phyloP scores from a whole-genome alignment of 2,113 vertebrate genomes.

The Dascyllus trimaculatus region DNA sequence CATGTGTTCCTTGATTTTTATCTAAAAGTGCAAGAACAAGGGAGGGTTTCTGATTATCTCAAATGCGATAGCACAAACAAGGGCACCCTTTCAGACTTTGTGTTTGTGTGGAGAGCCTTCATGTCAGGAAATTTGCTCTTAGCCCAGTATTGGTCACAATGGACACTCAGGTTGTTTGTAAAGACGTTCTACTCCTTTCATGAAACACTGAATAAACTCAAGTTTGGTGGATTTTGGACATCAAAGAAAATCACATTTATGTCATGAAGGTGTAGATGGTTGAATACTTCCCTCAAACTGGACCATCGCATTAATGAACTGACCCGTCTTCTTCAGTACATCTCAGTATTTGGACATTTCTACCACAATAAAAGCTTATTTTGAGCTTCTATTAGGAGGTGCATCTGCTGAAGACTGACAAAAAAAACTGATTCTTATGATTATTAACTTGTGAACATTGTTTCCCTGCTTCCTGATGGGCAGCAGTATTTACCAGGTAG shows the following conservation, averaged over 20 bases:
- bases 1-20: slow-evolving; percentile 76
- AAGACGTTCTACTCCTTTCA: slow-evolving; percentile 24
- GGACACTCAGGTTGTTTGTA: slow-evolving; percentile 68
- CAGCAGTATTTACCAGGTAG: slow-evolving; percentile 45
- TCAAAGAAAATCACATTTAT: slow-evolving; percentile 5
- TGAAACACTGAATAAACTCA: neutral
- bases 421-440: neutral
- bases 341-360: slow-evolving; percentile 41
- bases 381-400: slow-evolving; percentile 30
- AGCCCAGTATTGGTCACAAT: slow-evolving; percentile 24
- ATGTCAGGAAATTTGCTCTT: slow-evolving; percentile 47
- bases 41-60: slow-evolving; percentile 52
- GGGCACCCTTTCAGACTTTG: slow-evolving; percentile 43
- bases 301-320: neutral
- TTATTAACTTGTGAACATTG: slow-evolving; percentile 23
- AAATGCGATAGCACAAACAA: slow-evolving; percentile 59
- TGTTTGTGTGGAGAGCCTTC: slow-evolving; percentile 43
- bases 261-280: slow-evolving; percentile 1
- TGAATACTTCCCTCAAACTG: neutral
- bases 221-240: slow-evolving; percentile 26
- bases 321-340: slow-evolving; percentile 12
- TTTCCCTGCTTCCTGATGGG: slow-evolving; percentile 18
- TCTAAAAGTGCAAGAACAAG: slow-evolving; percentile 64
- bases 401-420: slow-evolving; percentile 40
- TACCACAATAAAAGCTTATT: slow-evolving; percentile 19